Percentiles rank a stretch among this genome's conserved stretches.
These are phyloP conservation scores for Pithys albifrons DNA, from an alignment of 2,113 vertebrate species.

Conservation along the genomic window DNA sequence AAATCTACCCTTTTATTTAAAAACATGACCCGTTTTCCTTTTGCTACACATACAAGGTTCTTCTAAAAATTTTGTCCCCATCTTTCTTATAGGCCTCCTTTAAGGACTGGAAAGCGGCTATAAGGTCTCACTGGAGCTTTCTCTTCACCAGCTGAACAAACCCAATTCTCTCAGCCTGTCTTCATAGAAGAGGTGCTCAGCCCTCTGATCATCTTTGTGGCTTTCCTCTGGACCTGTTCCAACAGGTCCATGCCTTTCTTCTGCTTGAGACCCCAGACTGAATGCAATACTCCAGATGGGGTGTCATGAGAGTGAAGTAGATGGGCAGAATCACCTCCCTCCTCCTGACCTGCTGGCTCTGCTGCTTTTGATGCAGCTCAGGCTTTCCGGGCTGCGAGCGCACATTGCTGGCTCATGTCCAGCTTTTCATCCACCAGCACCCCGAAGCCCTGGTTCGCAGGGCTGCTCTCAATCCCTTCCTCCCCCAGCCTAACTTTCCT, in stretches of 20 bases:
- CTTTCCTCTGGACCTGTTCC: neutral
- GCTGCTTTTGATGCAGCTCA: neutral
- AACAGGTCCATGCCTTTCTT: neutral
- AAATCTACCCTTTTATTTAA: neutral
- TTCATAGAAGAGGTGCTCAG: neutral
- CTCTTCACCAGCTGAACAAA: neutral
- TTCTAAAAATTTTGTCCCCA: neutral
- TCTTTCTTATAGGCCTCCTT: neutral
- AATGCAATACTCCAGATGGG: neutral
- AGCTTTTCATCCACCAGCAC: neutral
- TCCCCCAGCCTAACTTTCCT: neutral
- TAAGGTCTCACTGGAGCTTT: neutral
- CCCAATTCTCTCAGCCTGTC: neutral
- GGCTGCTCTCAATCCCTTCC: neutral
- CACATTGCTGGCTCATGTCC: neutral
- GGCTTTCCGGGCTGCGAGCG: neutral
- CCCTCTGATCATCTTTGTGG: neutral
- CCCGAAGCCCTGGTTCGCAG: neutral
- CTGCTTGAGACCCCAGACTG: neutral
- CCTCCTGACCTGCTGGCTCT: rapidly evolving
- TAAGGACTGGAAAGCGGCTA: neutral
- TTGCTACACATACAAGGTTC: neutral
- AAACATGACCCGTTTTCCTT: neutral
- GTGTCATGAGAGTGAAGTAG: neutral
- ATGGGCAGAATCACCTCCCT: neutral